A percentile compares a stretch with the other conserved stretches of the same genome.
phyloP scores from a whole-genome alignment of 2,113 vertebrate species.

The Lepus timidus region DNA sequence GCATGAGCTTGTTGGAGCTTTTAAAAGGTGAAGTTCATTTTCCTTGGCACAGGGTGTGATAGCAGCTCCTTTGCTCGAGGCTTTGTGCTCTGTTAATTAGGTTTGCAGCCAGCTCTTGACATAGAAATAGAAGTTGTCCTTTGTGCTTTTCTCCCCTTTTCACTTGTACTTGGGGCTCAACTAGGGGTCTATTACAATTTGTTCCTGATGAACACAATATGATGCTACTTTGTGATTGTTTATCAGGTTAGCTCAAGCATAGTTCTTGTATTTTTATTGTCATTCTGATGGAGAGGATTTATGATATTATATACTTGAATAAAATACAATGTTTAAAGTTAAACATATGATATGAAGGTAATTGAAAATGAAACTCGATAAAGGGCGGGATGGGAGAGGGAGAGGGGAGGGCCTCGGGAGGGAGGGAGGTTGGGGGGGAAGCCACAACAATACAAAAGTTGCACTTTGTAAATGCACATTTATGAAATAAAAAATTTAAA shows the following conservation, averaged over 20 bases:
- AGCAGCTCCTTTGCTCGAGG: slow-evolving; percentile 62
- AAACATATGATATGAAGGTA: no score
- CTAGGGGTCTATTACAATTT: slow-evolving; percentile 51
- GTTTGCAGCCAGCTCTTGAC: slow-evolving; percentile 54
- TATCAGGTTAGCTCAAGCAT: not conserved
- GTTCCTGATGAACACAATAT: slow-evolving; percentile 56
- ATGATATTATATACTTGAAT: not conserved
- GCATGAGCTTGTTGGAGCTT: slow-evolving; percentile 76
- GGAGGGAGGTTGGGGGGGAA: no score
- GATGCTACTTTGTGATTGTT: not conserved
- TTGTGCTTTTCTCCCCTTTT: not conserved
- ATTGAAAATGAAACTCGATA: no score
- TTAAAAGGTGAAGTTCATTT: slow-evolving; percentile 81
- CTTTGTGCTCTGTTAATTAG: slow-evolving; percentile 82
- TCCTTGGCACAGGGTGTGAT: slow-evolving; percentile 69
- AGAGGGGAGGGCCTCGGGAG: no score
- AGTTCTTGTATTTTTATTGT: not conserved
- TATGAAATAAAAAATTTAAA: no score
- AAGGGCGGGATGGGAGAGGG: no score
- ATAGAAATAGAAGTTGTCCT: slow-evolving; percentile 71
- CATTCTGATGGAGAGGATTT: not conserved
- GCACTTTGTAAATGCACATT: no score
- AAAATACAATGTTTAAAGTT: slow-evolving; percentile 23
- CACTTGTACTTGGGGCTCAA: slow-evolving; percentile 58
- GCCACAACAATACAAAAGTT: no score